A percentile compares a stretch with the other conserved stretches of the same genome.
These are phyloP conservation scores for Mastomys coucha DNA, from an alignment of 2,113 vertebrate genomes.

Conservation along the genomic window DNA sequence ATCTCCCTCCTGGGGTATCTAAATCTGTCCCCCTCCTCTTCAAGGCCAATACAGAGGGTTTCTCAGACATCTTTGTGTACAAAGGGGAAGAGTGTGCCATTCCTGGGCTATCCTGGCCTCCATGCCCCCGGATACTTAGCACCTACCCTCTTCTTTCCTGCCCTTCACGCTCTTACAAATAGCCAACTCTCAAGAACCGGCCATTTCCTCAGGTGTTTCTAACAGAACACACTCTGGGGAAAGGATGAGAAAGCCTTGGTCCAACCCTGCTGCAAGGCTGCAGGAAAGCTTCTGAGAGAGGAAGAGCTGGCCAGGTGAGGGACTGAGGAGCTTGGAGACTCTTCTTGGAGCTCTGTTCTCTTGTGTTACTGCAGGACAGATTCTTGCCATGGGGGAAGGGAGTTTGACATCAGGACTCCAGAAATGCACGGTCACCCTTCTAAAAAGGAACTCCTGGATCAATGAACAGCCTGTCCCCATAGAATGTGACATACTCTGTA, in stretches of 20 bases:
- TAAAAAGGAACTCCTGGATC: fast-evolving
- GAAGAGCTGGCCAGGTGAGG: neutral
- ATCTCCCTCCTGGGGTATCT: neutral
- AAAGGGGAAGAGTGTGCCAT: neutral
- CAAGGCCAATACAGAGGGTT: neutral
- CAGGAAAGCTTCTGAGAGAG: neutral
- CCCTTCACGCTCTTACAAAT: neutral
- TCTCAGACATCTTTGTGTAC: neutral
- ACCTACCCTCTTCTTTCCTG: neutral
- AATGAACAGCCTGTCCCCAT: neutral
- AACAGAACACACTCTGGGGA: neutral
- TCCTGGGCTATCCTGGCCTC: neutral
- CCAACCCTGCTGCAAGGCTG: neutral
- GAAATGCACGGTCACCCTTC: neutral
- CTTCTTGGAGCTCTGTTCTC: neutral
- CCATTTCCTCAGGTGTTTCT: no score
- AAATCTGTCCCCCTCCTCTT: neutral
- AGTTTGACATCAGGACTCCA: neutral
- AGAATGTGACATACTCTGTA: neutral
- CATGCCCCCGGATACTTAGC: neutral
- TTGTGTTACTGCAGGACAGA: neutral
- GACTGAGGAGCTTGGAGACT: neutral
- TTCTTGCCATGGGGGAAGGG: neutral
- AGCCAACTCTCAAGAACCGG: neutral
- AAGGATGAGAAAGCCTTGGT: neutral